These are phyloP conservation scores for Scelioninae gen. 2 DNA, from an alignment of 2,888 invertebrate genomes.

Conservation along the genomic window DNA sequence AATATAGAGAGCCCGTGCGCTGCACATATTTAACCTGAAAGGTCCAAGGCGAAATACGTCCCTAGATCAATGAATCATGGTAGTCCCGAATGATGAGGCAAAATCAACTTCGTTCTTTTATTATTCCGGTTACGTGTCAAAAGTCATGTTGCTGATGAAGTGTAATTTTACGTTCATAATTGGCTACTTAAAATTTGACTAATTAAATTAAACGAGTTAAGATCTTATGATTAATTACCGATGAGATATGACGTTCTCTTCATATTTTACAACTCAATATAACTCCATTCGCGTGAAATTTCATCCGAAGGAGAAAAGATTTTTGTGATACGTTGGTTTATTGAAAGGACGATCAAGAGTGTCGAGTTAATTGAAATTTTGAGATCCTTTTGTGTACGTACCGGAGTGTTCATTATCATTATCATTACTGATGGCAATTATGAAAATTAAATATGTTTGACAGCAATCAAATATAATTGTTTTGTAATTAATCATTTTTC, in stretches of 20 bases:
- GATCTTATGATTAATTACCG: constrained; percentile 45
- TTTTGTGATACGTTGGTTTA: no score
- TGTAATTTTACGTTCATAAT: constrained; percentile 63
- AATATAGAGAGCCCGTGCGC: constrained; percentile 35
- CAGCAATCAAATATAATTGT: no score
- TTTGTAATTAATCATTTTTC: no score
- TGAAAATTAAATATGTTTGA: no score
- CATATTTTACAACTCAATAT: background rate
- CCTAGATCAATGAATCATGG: constrained; percentile 56
- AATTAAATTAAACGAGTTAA: constrained; percentile 65
- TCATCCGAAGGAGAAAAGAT: no score
- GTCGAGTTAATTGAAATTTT: no score
- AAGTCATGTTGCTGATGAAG: constrained; percentile 54
- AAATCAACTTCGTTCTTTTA: constrained; percentile 52
- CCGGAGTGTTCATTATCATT: no score
- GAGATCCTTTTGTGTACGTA: no score
- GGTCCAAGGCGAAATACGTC: constrained; percentile 44
- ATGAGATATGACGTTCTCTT: background rate
- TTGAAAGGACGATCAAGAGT: no score
- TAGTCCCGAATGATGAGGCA: constrained; percentile 54
- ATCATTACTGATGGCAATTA: no score
- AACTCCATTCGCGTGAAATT: background rate
- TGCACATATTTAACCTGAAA: constrained; percentile 41
- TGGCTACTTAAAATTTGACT: constrained; percentile 74
- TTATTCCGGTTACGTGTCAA: constrained; percentile 45